phyloP scores from a whole-genome alignment of 2,113 vertebrate species.

The Oryzias curvinotus region DNA sequence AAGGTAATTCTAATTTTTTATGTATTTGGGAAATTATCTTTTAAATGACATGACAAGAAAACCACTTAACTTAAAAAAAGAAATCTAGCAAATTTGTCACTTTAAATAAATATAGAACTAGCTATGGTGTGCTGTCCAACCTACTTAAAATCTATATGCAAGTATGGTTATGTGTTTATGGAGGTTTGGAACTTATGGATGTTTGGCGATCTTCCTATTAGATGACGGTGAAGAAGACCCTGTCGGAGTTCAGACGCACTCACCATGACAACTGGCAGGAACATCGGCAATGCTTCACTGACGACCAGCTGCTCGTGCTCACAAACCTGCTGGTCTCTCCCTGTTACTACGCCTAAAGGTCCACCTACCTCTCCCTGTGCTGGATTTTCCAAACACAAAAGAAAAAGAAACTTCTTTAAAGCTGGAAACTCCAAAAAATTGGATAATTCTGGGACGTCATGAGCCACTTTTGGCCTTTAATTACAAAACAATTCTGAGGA shows the following conservation, averaged over 20 bases:
- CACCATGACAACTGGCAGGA: constrained; percentile 99
- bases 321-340: constrained; percentile 96
- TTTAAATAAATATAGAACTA: too few relatives aligned
- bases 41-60: too few relatives aligned
- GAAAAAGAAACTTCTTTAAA: background rate
- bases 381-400: background rate
- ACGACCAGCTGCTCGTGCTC: constrained; percentile 95
- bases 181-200: too few relatives aligned
- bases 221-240: constrained; percentile 98
- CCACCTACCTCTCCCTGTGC: constrained; percentile 21
- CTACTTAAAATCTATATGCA: background rate
- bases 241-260: constrained; percentile 96
- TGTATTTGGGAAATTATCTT: too few relatives aligned
- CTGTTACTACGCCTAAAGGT: constrained; percentile 89
- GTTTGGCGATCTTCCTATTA: constrained; percentile 47
- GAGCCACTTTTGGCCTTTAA: constrained; percentile 37
- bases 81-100: too few relatives aligned
- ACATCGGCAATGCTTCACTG: constrained; percentile 96
- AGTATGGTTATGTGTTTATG: background rate
- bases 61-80: too few relatives aligned
- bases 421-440: constrained; percentile 5
- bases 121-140: too few relatives aligned
- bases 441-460: constrained; percentile 20
- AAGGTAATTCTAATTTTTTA: too few relatives aligned
- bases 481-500: constrained; percentile 11